Evolutionary conservation across 2,888 invertebrate species (phyloP).

Genomic region (Ectemnius lituratus): DNA sequence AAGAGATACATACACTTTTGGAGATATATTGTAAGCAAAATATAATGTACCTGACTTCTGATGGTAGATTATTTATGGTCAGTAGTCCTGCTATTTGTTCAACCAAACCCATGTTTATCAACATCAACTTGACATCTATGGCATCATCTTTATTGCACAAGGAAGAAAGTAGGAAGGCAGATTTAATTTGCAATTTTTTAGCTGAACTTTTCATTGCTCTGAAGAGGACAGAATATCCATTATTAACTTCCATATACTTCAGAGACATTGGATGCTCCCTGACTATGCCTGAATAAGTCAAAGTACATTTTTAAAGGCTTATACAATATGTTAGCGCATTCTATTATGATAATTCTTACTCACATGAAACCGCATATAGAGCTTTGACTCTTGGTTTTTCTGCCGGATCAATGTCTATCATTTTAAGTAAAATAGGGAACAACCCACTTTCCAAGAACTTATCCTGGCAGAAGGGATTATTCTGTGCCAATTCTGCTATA

Average conservation of each 20-base stretch:
- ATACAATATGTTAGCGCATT: constrained; percentile 12
- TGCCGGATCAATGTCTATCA: constrained; percentile 80
- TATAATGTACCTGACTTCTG: constrained; percentile 68
- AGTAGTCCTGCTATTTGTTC: constrained; percentile 71
- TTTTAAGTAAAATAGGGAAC: constrained; percentile 82
- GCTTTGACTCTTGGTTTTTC: constrained; percentile 83
- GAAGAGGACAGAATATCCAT: constrained; percentile 84
- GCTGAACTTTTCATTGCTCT: constrained; percentile 81
- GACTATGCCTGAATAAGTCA: constrained; percentile 80
- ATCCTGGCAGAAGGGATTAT: constrained; percentile 90
- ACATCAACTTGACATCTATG: constrained; percentile 62
- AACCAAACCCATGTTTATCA: constrained; percentile 75
- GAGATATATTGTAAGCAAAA: constrained; percentile 3
- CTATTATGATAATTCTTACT: constrained; percentile 71
- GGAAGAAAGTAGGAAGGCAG: constrained; percentile 85
- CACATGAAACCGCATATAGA: constrained; percentile 89
- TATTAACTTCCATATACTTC: constrained; percentile 81
- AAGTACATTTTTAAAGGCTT: too few species aligned
- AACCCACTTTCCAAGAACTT: constrained; percentile 83
- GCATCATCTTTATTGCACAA: constrained; percentile 78
- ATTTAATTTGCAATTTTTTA: constrained; percentile 84
- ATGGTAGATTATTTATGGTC: constrained; percentile 60
- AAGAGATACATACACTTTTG: neutral
- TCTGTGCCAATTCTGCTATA: constrained; percentile 89
- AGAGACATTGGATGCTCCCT: constrained; percentile 83